Evolutionary conservation across 2,113 vertebrate species (phyloP).

Genomic region (Nasalis larvatus): DNA sequence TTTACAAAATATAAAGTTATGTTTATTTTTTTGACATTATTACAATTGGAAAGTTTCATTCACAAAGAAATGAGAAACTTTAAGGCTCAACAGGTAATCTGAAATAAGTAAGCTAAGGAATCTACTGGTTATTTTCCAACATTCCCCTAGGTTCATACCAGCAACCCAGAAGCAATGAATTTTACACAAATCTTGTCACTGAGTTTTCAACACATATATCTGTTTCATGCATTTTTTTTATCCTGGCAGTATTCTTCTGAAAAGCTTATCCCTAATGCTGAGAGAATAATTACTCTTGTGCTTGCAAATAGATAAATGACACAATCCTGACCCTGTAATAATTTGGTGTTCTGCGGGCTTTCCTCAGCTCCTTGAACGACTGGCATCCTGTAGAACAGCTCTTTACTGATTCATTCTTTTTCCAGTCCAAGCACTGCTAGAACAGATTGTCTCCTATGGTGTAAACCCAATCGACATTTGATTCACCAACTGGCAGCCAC

Average conservation of each 20-base stretch:
- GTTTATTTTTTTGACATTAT: neutral
- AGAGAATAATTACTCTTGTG: neutral
- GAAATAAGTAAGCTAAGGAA: slow-evolving; percentile 4
- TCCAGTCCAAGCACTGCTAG: slow-evolving; percentile 49
- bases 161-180: neutral
- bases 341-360: neutral
- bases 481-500: slow-evolving; percentile 76
- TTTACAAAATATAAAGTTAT: neutral
- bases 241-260: neutral
- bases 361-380: slow-evolving; percentile 53
- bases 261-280: neutral
- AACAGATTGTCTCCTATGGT: slow-evolving; percentile 67
- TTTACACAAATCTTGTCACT: neutral
- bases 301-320: neutral
- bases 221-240: neutral
- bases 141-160: neutral
- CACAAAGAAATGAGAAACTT: neutral
- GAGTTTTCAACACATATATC: neutral
- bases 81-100: neutral
- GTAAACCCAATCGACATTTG: slow-evolving; percentile 74
- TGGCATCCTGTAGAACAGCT: slow-evolving; percentile 21
- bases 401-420: slow-evolving; percentile 67
- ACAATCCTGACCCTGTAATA: neutral
- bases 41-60: neutral
- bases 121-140: neutral